Percentiles rank a stretch among this genome's conserved stretches.
Evolutionary conservation across 2,888 invertebrate species (phyloP).

Genomic region (Dione vanillae): DNA sequence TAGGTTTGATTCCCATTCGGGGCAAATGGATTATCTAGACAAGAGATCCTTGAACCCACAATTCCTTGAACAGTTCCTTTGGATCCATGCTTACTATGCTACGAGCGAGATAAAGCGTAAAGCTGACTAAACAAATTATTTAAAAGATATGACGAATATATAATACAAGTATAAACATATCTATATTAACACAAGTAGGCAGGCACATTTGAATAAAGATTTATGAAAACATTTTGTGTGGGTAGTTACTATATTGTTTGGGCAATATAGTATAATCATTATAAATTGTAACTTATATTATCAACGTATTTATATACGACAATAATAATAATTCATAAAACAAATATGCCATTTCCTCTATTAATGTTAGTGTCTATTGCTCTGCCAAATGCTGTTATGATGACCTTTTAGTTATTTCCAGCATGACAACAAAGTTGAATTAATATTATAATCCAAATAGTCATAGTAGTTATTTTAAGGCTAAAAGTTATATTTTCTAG

Average conservation of each 20-base stretch:
- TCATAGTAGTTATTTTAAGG: too few species aligned
- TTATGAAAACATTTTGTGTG: not conserved
- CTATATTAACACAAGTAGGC: not conserved
- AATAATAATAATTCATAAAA: constrained; percentile 34
- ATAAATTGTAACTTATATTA: too few species aligned
- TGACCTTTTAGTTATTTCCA: constrained; percentile 80
- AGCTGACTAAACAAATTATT: too few species aligned
- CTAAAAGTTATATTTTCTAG: too few species aligned
- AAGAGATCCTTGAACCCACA: too few species aligned
- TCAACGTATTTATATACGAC: constrained; percentile 4
- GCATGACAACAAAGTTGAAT: constrained; percentile 63
- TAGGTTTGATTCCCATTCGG: too few species aligned
- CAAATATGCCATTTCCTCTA: constrained; percentile 71
- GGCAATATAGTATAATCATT: not conserved
- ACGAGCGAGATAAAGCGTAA: too few species aligned
- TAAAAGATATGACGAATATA: not conserved
- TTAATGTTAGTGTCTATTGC: constrained; percentile 68
- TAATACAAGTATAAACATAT: not conserved
- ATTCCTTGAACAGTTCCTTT: too few species aligned
- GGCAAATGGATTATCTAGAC: too few species aligned
- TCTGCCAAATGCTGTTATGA: constrained; percentile 66
- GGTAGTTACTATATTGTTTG: not conserved
- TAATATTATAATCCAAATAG: constrained; percentile 49
- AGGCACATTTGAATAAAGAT: not conserved
- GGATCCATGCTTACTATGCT: too few species aligned